These are phyloP conservation scores for Mya arenaria DNA, from an alignment of 1,140 invertebrate genomes.

Conservation along the genomic window DNA sequence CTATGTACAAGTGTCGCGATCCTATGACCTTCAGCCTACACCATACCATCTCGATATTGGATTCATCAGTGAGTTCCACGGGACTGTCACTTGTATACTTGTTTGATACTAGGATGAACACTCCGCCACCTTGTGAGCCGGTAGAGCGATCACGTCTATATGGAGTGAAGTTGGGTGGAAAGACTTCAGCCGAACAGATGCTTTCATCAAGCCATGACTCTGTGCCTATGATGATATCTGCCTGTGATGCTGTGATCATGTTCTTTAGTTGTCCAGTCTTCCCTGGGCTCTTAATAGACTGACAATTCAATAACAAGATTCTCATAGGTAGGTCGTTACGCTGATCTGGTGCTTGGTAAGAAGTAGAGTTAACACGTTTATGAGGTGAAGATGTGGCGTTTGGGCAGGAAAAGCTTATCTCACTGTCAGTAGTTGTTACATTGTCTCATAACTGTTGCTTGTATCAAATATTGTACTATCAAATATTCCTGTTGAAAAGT, in stretches of 20 bases:
- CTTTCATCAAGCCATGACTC: conserved; percentile 27
- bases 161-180: not conserved
- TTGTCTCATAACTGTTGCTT: not conserved
- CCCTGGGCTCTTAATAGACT: conserved; percentile 1
- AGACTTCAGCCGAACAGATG: conserved; percentile 14
- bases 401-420: conserved; percentile 33
- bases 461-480: conserved; percentile 28
- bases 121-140: conserved; percentile 20
- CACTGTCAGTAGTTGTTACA: not conserved
- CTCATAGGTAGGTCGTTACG: conserved; percentile 5
- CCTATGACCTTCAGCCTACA: conserved; percentile 13
- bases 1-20: conserved; percentile 38
- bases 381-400: conserved; percentile 37
- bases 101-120: conserved; percentile 35
- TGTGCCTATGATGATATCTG: conserved; percentile 18
- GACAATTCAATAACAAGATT: conserved; percentile 11
- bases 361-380: not conserved
- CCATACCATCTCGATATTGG: conserved; percentile 18
- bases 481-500: conserved; percentile 48
- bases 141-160: not conserved
- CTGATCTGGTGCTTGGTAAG: not conserved
- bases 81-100: conserved; percentile 11
- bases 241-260: conserved; percentile 11
- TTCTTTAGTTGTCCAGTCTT: conserved; percentile 5
- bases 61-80: conserved; percentile 16